Evolutionary conservation across 2,113 vertebrate species (phyloP).

Genomic region (Gasterosteus nipponicus): DNA sequence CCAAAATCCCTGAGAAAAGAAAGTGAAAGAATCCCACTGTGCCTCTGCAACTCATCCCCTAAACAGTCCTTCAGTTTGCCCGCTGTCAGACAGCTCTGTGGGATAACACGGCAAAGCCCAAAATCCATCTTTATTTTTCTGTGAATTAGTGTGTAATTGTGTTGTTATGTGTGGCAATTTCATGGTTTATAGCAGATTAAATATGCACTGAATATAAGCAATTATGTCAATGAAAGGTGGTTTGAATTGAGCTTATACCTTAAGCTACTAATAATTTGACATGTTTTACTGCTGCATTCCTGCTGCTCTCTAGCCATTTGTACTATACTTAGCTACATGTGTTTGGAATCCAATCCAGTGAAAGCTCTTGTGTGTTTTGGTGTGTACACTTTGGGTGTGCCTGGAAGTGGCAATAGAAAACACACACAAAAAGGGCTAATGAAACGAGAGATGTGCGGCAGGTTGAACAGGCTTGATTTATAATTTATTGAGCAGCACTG

Average conservation of each 20-base stretch:
- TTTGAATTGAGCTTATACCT: constrained; percentile 2
- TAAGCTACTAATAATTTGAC: neutral
- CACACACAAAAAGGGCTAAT: constrained; percentile 29
- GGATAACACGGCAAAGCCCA: constrained; percentile 16
- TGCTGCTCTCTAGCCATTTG: constrained; percentile 7
- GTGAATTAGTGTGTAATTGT: constrained; percentile 4
- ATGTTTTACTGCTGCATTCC: constrained; percentile 2
- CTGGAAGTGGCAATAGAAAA: constrained; percentile 35
- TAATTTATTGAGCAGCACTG: constrained; percentile 75
- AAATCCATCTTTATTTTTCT: constrained; percentile 39
- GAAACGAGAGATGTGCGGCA: constrained; percentile 64
- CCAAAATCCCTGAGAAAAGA: constrained; percentile 60
- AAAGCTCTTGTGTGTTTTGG: constrained; percentile 8
- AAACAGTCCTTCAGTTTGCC: constrained; percentile 53
- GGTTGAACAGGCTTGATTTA: constrained; percentile 67
- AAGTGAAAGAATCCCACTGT: constrained; percentile 58
- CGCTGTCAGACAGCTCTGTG: constrained; percentile 37
- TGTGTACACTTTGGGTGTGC: constrained; percentile 2
- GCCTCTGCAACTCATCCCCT: constrained; percentile 55
- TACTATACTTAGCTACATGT: neutral
- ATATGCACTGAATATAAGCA: neutral
- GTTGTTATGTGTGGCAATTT: constrained; percentile 23
- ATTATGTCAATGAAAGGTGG: constrained; percentile 1
- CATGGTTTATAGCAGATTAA: constrained; percentile 23
- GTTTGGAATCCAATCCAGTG: constrained; percentile 16